phyloP scores from a whole-genome alignment of 2,113 vertebrate species.

The Diglossa brunneiventris region DNA sequence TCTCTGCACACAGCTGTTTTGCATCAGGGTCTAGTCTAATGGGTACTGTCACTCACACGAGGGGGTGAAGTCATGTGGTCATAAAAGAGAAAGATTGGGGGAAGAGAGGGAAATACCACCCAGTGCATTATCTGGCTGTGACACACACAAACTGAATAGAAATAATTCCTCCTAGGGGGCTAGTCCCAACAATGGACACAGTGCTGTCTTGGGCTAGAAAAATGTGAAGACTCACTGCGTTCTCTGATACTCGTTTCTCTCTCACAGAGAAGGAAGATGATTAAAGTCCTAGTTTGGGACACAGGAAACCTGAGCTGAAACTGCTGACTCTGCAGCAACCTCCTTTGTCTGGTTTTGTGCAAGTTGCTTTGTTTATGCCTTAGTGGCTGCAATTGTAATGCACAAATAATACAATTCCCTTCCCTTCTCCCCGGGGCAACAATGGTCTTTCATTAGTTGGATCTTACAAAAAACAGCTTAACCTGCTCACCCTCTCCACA shows the following conservation, averaged over 20 bases:
- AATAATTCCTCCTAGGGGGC: slow-evolving; percentile 64
- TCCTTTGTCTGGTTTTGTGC: slow-evolving; percentile 33
- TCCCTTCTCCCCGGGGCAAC: neutral
- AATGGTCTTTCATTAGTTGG: neutral
- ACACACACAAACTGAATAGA: slow-evolving; percentile 71
- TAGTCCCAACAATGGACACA: slow-evolving; percentile 55
- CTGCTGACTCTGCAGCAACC: slow-evolving; percentile 21
- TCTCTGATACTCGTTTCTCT: slow-evolving; percentile 13
- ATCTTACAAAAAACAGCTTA: slow-evolving; percentile 22
- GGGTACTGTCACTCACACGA: slow-evolving; percentile 76
- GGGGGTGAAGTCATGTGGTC: slow-evolving; percentile 78
- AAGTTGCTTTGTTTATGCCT: slow-evolving; percentile 41
- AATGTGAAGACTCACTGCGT: neutral
- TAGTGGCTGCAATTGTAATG: neutral
- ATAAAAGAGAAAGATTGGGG: slow-evolving; percentile 70
- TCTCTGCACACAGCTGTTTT: slow-evolving; percentile 75
- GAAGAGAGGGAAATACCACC: slow-evolving; percentile 69
- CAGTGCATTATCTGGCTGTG: slow-evolving; percentile 72
- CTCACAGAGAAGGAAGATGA: slow-evolving; percentile 23
- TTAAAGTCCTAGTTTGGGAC: slow-evolving; percentile 24
- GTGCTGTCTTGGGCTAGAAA: slow-evolving; percentile 35
- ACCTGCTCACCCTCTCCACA: neutral
- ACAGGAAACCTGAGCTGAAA: slow-evolving; percentile 37
- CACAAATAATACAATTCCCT: slow-evolving; percentile 8
- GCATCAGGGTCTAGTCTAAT: slow-evolving; percentile 73